Percentiles rank a stretch among this genome's conserved stretches.
phyloP scores from a whole-genome alignment of 2,888 invertebrate genomes.

The Nemotelus pantherinus region DNA sequence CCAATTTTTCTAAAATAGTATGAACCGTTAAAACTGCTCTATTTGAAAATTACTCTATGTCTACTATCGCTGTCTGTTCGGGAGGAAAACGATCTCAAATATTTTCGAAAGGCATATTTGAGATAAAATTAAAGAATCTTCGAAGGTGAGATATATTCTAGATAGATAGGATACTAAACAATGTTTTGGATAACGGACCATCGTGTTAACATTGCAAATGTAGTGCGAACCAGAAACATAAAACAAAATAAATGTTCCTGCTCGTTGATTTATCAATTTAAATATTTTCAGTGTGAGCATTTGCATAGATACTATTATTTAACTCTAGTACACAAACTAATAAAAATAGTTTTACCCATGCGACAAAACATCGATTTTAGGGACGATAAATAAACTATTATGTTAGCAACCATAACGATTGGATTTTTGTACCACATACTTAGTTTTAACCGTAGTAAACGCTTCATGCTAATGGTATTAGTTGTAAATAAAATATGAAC shows the following conservation, averaged over 20 bases:
- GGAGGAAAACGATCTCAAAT: not conserved
- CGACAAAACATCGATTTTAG: too few relatives aligned
- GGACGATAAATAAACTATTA: not conserved
- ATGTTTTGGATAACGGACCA: slow-evolving; percentile 38
- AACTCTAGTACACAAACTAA: not conserved
- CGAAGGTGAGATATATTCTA: slow-evolving; percentile 7
- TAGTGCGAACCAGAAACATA: not conserved
- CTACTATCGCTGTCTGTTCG: too few relatives aligned
- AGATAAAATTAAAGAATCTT: slow-evolving; percentile 6
- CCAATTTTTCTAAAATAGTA: not conserved
- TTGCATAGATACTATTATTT: not conserved
- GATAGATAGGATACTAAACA: slow-evolving; percentile 14
- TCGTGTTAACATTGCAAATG: not conserved
- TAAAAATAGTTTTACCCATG: too few relatives aligned
- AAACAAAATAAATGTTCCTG: slow-evolving; percentile 22
- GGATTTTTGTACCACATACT: slow-evolving; percentile 5
- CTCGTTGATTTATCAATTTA: slow-evolving; percentile 15
- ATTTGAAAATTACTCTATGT: not conserved
- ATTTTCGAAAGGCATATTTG: not conserved
- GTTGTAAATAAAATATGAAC: too few relatives aligned
- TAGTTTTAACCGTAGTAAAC: too few relatives aligned
- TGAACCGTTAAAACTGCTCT: not conserved
- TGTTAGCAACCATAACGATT: not conserved
- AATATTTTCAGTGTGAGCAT: not conserved
- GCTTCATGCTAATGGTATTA: too few relatives aligned